These are phyloP conservation scores for Diadophis punctatus DNA, from an alignment of 2,113 vertebrate genomes.

Conservation along the genomic window DNA sequence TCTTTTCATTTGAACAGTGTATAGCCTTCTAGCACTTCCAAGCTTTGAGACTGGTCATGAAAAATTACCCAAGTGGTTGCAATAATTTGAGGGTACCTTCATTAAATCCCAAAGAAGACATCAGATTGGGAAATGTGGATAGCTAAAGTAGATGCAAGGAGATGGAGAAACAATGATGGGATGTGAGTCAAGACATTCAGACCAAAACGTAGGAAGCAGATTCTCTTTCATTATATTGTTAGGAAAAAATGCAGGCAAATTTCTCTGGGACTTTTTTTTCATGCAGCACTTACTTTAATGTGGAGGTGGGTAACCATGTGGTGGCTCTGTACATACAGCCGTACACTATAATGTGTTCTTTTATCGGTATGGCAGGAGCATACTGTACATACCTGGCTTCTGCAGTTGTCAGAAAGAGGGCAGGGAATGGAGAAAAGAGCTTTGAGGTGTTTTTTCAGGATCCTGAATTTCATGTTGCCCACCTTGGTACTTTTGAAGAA, in stretches of 20 bases:
- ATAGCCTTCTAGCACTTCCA: neutral
- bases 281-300: neutral
- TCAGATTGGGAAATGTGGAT: neutral
- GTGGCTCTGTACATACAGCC: neutral
- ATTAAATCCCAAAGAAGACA: neutral
- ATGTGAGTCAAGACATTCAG: neutral
- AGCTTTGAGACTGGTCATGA: neutral
- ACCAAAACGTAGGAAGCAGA: neutral
- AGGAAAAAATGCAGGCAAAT: neutral
- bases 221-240: neutral
- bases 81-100: neutral
- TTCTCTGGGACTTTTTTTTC: neutral
- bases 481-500: neutral
- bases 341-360: neutral
- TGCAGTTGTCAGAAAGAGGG: neutral
- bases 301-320: neutral
- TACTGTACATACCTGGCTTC: neutral
- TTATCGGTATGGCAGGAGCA: neutral
- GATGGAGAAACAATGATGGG: neutral
- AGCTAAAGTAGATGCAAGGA: neutral
- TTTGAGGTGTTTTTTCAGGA: neutral
- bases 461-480: neutral
- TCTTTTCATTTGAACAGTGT: too few relatives aligned
- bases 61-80: neutral
- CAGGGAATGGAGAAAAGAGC: neutral